These are phyloP conservation scores for Rachycentron canadum DNA, from an alignment of 2,797 vertebrate genomes.

Conservation along the genomic window DNA sequence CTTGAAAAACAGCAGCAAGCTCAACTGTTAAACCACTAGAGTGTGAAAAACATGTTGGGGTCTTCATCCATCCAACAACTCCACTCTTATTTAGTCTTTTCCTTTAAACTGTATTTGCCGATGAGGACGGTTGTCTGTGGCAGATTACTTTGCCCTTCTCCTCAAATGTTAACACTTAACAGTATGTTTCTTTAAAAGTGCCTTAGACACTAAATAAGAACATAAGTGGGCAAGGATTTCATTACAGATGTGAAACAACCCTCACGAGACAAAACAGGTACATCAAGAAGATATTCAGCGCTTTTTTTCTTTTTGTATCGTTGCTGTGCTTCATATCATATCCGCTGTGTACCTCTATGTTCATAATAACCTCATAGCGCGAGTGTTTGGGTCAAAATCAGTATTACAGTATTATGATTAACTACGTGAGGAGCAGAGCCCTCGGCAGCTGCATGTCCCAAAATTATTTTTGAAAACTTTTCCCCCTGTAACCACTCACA, in stretches of 20 bases:
- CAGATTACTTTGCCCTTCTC: slow-evolving; percentile 29
- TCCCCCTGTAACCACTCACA: neutral
- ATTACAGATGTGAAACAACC: slow-evolving; percentile 54
- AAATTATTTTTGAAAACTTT: neutral
- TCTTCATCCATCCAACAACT: slow-evolving; percentile 5
- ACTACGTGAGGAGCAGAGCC: slow-evolving; percentile 78
- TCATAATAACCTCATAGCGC: slow-evolving; percentile 81
- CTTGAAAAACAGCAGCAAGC: slow-evolving; percentile 6
- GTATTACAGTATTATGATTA: slow-evolving; percentile 80
- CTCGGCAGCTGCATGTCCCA: slow-evolving; percentile 75
- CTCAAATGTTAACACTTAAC: slow-evolving; percentile 61
- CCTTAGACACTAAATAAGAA: slow-evolving; percentile 98
- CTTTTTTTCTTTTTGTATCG: slow-evolving; percentile 70
- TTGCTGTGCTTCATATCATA: slow-evolving; percentile 87
- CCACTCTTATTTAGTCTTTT: slow-evolving; percentile 5
- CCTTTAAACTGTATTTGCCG: slow-evolving; percentile 27
- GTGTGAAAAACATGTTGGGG: slow-evolving; percentile 10
- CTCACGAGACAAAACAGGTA: slow-evolving; percentile 50
- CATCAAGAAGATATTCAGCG: slow-evolving; percentile 47
- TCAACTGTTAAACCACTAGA: slow-evolving; percentile 36
- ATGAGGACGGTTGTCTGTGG: slow-evolving; percentile 25
- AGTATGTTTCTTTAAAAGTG: slow-evolving; percentile 93
- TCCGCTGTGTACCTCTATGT: slow-evolving; percentile 83
- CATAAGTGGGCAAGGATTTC: slow-evolving; percentile 75
- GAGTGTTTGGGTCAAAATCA: slow-evolving; percentile 83